Evolutionary conservation across 2,888 invertebrate genomes (phyloP), one percentile per base, ranked within the genome.

Genomic region (Mesorhabditis spiculigera): DNA sequence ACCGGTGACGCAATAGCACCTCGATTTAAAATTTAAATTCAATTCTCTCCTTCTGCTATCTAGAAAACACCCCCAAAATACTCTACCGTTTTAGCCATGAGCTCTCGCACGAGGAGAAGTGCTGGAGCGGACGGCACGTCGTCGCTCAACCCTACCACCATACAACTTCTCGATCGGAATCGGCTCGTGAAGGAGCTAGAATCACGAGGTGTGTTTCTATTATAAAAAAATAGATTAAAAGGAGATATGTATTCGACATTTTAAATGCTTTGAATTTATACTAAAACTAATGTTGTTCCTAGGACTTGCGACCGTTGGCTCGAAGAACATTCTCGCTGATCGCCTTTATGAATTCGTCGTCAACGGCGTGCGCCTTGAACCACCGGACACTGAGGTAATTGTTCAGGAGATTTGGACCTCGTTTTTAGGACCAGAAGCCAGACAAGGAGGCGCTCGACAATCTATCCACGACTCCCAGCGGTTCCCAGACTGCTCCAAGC

Each of bases 271-370:
- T 10, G 10, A 50, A 13, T n/a, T 1, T n/a, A 10, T 13, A 13
- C n/a, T 50, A 50, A 50, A 50, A 13, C 8, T 50, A 10, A 50
- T n/a, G 10, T 3, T 13, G 58, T 50, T 50, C n/a, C n/a, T n/a
- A 50, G 70, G 71, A 5, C 68, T 78, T 6, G 68, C 73, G 16
- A 68, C 73, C 5, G 68, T 13, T 44, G 78, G 78, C 4, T 65
- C 13, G 4, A 75, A 76, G 63, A 28, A 69, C 4, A 71, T 65
- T 42, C 68, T 78, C 5, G 71, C 74, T 5, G 73, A 76, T 41
- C 44, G 78, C 5, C 71, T 78, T 43, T 58, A 71, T 13, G 75
- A 71, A 41, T 74, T 75, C 62, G 65, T 78, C 0, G 58, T 64
- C 4, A 63, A 66, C 66, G 70, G 68, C 16, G 64, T 58, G 58